Conservation (phyloP, 2,888 invertebrate species). For the Mellilla xanthometata region DNA sequence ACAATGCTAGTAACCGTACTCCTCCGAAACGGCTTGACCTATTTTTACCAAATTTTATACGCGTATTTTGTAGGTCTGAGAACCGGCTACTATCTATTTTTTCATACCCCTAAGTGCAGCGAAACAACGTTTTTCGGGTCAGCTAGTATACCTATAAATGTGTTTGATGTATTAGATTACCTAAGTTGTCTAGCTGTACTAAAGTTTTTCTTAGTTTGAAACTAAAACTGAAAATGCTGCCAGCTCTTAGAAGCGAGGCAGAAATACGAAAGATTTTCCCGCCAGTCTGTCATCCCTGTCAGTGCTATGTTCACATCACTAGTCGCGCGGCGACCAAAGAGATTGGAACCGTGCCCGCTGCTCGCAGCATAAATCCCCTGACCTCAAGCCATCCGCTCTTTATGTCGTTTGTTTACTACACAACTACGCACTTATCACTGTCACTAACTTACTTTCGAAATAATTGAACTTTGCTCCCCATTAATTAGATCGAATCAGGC, state of each 20-base stretch:
- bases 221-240: too few species aligned
- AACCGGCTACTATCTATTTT: too few species aligned
- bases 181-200: too few species aligned
- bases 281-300: background rate
- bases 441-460: slow-evolving; percentile 36
- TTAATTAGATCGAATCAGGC: slow-evolving; percentile 35
- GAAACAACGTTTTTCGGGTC: too few species aligned
- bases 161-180: too few species aligned
- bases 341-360: slow-evolving; percentile 57
- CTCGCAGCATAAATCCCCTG: slow-evolving; percentile 13
- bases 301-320: background rate
- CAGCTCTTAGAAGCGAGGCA: background rate
- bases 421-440: slow-evolving; percentile 37
- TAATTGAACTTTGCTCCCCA: slow-evolving; percentile 35
- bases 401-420: slow-evolving; percentile 7
- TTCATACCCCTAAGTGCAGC: too few species aligned
- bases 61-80: too few species aligned
- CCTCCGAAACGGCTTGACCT: too few species aligned
- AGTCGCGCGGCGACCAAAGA: slow-evolving; percentile 12
- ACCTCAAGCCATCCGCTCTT: slow-evolving; percentile 24
- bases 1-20: too few species aligned
- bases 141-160: too few species aligned
- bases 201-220: too few species aligned
- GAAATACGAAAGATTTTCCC: background rate
- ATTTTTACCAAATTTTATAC: too few species aligned